Conservation (phyloP, 2,888 invertebrate genomes). For the Rutpela maculata region DNA sequence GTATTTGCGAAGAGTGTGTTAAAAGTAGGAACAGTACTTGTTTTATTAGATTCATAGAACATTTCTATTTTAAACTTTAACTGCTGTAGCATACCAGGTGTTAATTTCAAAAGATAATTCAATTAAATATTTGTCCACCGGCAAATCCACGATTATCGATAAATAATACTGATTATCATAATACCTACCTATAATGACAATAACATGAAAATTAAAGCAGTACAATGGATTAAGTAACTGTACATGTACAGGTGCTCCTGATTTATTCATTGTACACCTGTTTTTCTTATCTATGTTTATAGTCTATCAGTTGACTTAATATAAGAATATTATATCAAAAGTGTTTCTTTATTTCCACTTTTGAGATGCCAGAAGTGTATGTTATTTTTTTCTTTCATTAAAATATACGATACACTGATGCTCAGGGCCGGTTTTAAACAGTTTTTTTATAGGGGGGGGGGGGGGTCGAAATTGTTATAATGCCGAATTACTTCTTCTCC, state of each 20-base stretch:
- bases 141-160: neutral
- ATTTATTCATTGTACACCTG: neutral
- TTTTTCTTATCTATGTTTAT: neutral
- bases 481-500: too few species aligned
- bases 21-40: too few species aligned
- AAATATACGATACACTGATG: too few species aligned
- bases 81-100: neutral
- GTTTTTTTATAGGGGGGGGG: too few species aligned
- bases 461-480: too few species aligned
- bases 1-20: too few species aligned
- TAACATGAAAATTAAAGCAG: neutral
- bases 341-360: neutral
- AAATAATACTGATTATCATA: neutral
- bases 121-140: neutral
- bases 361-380: too few species aligned
- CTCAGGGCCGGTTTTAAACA: too few species aligned
- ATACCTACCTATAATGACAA: neutral
- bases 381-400: too few species aligned
- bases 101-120: neutral
- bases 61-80: too few species aligned
- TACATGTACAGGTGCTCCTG: neutral
- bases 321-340: neutral
- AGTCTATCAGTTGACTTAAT: neutral
- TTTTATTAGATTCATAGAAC: too few species aligned
- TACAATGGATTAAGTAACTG: neutral